phyloP scores from a whole-genome alignment of 2,888 invertebrate species.

The Tridacna gigas region DNA sequence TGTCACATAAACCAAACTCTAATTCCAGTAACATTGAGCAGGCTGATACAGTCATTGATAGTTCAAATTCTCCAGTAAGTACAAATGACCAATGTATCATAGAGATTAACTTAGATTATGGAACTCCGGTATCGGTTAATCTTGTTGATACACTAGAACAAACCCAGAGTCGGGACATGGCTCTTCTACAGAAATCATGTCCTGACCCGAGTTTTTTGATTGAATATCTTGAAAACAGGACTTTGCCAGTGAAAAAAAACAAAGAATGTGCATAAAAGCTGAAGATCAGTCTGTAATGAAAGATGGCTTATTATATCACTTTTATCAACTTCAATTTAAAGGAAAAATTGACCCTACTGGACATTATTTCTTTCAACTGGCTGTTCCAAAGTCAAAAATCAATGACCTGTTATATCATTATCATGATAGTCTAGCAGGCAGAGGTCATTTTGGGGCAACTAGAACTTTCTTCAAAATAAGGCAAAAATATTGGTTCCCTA shows the following conservation, averaged over 20 bases:
- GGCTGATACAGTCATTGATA: neutral
- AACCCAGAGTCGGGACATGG: constrained; percentile 11
- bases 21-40: neutral
- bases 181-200: constrained; percentile 26
- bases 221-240: constrained; percentile 11
- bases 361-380: constrained; percentile 27
- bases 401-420: constrained; percentile 34
- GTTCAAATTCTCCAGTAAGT: neutral
- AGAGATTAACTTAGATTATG: constrained; percentile 12
- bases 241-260: constrained; percentile 18
- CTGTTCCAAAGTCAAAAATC: constrained; percentile 19
- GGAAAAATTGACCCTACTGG: constrained; percentile 16
- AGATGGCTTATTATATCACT: constrained; percentile 25
- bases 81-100: neutral
- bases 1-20: neutral
- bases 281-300: constrained; percentile 22
- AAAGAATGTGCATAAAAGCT: constrained; percentile 9
- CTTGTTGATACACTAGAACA: constrained; percentile 11
- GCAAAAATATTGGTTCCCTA: constrained; percentile 33
- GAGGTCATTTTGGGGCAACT: constrained; percentile 32
- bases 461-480: constrained; percentile 29
- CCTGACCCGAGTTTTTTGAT: constrained; percentile 20
- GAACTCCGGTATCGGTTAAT: neutral
- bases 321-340: constrained; percentile 28
- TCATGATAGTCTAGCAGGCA: constrained; percentile 40